Percentiles rank a stretch among this genome's conserved stretches.
phyloP scores from a whole-genome alignment of 2,113 vertebrate species.

The Gopherus flavomarginatus region DNA sequence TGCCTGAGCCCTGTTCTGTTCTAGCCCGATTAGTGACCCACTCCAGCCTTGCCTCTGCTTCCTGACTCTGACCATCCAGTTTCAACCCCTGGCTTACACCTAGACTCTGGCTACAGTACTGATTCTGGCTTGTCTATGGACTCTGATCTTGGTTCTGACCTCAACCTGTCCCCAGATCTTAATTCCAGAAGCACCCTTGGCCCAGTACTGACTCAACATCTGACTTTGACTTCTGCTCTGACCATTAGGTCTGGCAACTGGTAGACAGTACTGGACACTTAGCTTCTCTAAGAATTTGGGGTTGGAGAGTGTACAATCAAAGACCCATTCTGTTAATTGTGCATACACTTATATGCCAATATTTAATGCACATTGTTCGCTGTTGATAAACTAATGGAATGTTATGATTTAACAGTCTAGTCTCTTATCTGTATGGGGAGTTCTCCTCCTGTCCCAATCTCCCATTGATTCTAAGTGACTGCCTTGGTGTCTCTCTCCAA shows the following conservation, averaged over 20 bases:
- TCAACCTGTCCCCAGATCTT: background rate
- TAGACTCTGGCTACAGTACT: background rate
- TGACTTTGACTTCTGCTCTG: background rate
- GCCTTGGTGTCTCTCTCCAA: background rate
- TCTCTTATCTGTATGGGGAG: background rate
- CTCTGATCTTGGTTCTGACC: background rate
- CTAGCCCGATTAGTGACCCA: background rate
- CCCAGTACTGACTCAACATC: background rate
- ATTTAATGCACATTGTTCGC: background rate
- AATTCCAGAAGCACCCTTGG: background rate
- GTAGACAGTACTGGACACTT: background rate
- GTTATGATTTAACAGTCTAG: background rate
- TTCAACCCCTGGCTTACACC: background rate
- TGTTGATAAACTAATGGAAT: background rate
- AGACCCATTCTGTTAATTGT: background rate
- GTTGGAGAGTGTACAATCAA: background rate
- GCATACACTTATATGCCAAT: background rate
- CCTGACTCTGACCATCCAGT: background rate
- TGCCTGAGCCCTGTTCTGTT: background rate
- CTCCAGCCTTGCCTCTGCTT: background rate
- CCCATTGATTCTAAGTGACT: background rate
- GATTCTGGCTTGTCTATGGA: background rate
- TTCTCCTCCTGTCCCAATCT: background rate
- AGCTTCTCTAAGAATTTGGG: fast-evolving
- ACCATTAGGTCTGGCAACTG: background rate